A percentile compares a stretch with the other conserved stretches of the same genome.
phyloP scores from a whole-genome alignment of 2,888 invertebrate species.

The Lasioglossum pauxillum region DNA sequence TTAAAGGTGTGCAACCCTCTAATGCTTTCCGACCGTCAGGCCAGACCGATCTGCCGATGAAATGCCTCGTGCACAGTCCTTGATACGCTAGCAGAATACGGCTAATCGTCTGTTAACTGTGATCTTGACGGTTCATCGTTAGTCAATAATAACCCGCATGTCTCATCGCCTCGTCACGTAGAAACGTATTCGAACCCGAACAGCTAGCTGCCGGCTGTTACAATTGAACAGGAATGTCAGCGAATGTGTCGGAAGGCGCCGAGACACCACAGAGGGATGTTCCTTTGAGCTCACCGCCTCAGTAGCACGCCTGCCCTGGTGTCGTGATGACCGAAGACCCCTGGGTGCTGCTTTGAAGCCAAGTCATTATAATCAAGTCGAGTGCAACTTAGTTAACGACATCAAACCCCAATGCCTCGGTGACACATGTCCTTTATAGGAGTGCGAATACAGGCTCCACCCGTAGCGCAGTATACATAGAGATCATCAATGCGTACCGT shows the following conservation, averaged over 20 bases:
- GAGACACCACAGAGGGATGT: slow-evolving; percentile 31
- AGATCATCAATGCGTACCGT: not conserved
- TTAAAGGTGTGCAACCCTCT: not conserved
- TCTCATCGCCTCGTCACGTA: slow-evolving; percentile 19
- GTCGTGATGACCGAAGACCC: slow-evolving; percentile 58
- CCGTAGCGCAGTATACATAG: not conserved
- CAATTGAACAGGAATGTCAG: slow-evolving; percentile 17
- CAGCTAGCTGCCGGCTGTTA: not conserved
- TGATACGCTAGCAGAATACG: not conserved
- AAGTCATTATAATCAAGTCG: slow-evolving; percentile 78
- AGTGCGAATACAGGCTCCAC: slow-evolving; percentile 23
- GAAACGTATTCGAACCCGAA: not conserved
- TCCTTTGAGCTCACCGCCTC: slow-evolving; percentile 64
- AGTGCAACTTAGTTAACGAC: slow-evolving; percentile 75
- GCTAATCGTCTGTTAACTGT: slow-evolving; percentile 32
- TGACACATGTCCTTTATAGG: slow-evolving; percentile 41
- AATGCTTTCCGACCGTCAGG: not conserved
- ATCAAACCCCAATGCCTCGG: slow-evolving; percentile 69
- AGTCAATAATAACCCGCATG: slow-evolving; percentile 13
- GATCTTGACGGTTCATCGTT: slow-evolving; percentile 26
- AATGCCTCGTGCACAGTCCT: not conserved
- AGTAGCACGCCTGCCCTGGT: slow-evolving; percentile 27
- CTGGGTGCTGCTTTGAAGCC: slow-evolving; percentile 72
- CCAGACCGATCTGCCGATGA: not conserved
- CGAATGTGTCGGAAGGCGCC: slow-evolving; percentile 25